Evolutionary conservation across 2,888 invertebrate genomes (phyloP).

Genomic region (Drosophila pseudotakahashii): DNA sequence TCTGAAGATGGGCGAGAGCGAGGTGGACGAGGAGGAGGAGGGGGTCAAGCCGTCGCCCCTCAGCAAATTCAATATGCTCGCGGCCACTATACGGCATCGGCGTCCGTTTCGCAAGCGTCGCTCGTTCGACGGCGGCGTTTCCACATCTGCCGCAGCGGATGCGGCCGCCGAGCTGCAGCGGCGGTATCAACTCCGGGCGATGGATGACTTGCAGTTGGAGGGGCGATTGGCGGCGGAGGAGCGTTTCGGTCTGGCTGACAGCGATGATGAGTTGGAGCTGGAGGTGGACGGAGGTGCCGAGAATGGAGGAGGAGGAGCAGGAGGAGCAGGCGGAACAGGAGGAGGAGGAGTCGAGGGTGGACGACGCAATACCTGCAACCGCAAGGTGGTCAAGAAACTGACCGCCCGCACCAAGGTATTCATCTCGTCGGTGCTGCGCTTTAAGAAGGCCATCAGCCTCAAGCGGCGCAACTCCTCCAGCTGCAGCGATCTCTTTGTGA

Average conservation of each 20-base stretch:
- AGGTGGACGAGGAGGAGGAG: constrained; percentile 84
- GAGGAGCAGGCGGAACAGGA: neutral
- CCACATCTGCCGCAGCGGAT: constrained; percentile 21
- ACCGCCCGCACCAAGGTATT: constrained; percentile 83
- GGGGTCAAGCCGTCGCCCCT: constrained; percentile 49
- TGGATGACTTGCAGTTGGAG: constrained; percentile 38
- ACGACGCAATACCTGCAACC: constrained; percentile 57
- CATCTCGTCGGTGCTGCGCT: constrained; percentile 82
- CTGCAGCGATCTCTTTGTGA: constrained; percentile 84
- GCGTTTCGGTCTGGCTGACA: constrained; percentile 5
- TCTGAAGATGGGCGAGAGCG: constrained; percentile 84
- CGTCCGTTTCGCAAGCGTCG: constrained; percentile 66
- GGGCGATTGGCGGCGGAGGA: constrained; percentile 3
- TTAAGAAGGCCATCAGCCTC: constrained; percentile 82
- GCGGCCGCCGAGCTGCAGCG: constrained; percentile 44
- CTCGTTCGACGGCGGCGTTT: constrained; percentile 58
- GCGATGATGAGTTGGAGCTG: constrained; percentile 18
- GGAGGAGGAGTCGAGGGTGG: neutral
- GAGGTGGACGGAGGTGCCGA: neutral
- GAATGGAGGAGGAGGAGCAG: neutral
- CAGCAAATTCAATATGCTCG: constrained; percentile 77
- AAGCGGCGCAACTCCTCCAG: constrained; percentile 82
- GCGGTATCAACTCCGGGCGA: constrained; percentile 26
- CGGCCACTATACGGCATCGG: constrained; percentile 52
- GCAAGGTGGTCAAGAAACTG: constrained; percentile 81